Conservation (phyloP, 2,113 vertebrate genomes). For the Odontophorus gujanensis region DNA sequence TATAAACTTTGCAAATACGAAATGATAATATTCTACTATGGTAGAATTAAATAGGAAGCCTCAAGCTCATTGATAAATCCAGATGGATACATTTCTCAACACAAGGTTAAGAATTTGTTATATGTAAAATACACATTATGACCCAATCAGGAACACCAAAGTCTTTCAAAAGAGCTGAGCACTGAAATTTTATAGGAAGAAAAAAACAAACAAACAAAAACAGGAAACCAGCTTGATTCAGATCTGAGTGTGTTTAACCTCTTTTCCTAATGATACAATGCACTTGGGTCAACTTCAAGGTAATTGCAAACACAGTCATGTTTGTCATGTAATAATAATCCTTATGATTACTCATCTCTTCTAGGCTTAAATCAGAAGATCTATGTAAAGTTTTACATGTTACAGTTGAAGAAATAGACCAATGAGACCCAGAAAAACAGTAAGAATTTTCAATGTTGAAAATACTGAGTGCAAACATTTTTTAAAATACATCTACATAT, state of each 20-base stretch:
- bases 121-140: neutral
- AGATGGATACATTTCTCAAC: neutral
- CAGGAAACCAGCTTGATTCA: neutral
- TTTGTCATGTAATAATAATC: neutral
- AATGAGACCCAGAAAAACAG: neutral
- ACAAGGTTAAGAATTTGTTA: neutral
- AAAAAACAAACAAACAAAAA: neutral
- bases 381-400: neutral
- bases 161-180: neutral
- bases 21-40: neutral
- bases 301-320: neutral
- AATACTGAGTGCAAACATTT: neutral
- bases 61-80: neutral
- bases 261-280: neutral
- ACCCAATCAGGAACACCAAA: neutral
- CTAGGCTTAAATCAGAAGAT: neutral
- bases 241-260: neutral
- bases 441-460: neutral
- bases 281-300: neutral
- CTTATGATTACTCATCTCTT: neutral
- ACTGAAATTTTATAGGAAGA: neutral
- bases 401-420: neutral
- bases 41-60: neutral
- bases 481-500: rapidly evolving
- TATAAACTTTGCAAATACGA: neutral